Evolutionary conservation across 2,113 vertebrate species (phyloP).

Genomic region (Microcebus murinus): DNA sequence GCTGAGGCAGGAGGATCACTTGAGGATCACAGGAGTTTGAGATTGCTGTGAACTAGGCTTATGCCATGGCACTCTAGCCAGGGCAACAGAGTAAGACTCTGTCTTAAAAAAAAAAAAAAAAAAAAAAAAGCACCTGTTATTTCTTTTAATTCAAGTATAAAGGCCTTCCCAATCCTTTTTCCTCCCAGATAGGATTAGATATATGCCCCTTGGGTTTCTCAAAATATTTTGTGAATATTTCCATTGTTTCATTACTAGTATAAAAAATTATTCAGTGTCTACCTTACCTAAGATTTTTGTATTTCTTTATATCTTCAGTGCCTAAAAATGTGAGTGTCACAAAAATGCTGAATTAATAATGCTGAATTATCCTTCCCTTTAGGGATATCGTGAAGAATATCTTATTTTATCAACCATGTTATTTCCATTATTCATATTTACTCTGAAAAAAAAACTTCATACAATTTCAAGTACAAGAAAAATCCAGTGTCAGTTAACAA

Average conservation of each 20-base stretch:
- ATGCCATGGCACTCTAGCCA: too few species aligned
- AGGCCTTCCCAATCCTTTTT: background rate
- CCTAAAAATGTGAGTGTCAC: background rate
- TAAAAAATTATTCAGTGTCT: background rate
- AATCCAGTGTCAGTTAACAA: background rate
- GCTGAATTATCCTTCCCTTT: background rate
- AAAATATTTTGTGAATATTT: background rate
- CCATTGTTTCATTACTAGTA: background rate
- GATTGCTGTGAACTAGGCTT: too few species aligned
- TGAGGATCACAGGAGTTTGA: too few species aligned
- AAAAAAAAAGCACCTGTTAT: background rate
- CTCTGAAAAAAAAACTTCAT: background rate
- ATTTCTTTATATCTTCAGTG: background rate
- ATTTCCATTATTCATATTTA: conserved; percentile 41
- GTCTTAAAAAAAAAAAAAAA: too few species aligned
- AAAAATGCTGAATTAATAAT: conserved; percentile 21
- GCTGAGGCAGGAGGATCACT: too few species aligned
- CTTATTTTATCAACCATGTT: background rate
- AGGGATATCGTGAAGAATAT: background rate
- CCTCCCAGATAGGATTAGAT: background rate
- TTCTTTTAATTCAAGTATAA: conserved; percentile 15
- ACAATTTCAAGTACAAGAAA: conserved; percentile 19
- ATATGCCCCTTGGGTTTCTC: background rate
- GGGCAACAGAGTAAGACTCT: too few species aligned
- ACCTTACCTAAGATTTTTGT: background rate